These are phyloP conservation scores for Cryptotis parvus DNA, from an alignment of 2,113 vertebrate species.

Conservation along the genomic window DNA sequence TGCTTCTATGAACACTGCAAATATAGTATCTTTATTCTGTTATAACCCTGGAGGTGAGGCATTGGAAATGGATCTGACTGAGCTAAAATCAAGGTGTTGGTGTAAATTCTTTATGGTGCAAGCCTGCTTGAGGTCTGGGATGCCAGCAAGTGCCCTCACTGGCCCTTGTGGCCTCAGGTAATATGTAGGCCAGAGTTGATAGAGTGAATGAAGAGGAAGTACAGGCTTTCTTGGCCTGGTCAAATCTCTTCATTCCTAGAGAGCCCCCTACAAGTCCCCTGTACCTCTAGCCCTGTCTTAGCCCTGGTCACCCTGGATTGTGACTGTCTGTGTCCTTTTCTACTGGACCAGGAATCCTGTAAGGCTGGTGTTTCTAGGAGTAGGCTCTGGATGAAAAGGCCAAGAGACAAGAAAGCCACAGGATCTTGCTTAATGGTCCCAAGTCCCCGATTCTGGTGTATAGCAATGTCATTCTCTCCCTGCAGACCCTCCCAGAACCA, in stretches of 20 bases:
- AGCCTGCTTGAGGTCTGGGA: not conserved
- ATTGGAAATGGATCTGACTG: not conserved
- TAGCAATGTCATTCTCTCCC: not conserved
- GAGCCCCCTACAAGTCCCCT: not conserved
- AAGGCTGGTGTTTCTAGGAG: not conserved
- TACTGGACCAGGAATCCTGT: not conserved
- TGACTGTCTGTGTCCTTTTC: not conserved
- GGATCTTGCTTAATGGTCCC: not conserved
- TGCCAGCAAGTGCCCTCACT: not conserved
- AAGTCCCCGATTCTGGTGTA: not conserved
- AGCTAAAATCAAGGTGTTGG: not conserved
- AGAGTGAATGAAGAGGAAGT: no score
- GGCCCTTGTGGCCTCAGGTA: rapidly evolving
- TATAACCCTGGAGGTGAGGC: no score
- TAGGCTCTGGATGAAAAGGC: not conserved
- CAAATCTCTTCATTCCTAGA: no score
- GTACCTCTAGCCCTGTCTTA: not conserved
- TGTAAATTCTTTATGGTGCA: not conserved
- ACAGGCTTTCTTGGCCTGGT: no score
- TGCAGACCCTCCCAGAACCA: slow-evolving; percentile 38
- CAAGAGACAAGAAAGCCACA: not conserved
- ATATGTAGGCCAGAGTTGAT: not conserved
- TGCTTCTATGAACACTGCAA: not conserved
- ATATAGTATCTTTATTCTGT: not conserved
- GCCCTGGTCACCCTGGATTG: not conserved